These are phyloP conservation scores for Zosterops borbonicus DNA, from an alignment of 2,113 vertebrate species.

Conservation along the genomic window DNA sequence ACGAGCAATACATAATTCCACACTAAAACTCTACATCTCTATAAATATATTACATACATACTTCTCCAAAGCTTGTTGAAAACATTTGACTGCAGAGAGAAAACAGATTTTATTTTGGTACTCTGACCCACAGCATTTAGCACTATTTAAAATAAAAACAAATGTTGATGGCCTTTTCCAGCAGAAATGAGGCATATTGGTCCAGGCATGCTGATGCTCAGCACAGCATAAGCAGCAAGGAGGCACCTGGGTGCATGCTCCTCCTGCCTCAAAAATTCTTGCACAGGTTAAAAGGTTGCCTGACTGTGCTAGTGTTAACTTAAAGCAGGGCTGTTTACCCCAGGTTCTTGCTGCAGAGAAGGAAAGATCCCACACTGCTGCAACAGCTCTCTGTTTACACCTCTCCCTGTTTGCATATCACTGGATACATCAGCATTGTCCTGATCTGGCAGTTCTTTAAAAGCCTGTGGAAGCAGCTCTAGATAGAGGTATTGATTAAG, in stretches of 20 bases:
- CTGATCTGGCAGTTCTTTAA: slow-evolving; percentile 9
- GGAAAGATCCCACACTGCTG: background rate
- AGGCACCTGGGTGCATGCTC: background rate
- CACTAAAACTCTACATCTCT: background rate
- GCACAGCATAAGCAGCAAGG: background rate
- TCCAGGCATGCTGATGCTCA: background rate
- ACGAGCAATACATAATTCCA: background rate
- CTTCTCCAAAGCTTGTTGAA: background rate
- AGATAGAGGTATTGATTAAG: background rate
- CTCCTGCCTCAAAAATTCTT: background rate
- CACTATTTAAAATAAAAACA: background rate
- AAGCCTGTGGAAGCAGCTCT: background rate
- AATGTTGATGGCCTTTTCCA: background rate
- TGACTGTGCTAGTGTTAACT: background rate
- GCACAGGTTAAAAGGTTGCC: background rate
- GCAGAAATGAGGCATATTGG: background rate
- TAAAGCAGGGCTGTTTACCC: background rate
- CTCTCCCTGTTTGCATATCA: background rate
- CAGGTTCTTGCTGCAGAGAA: background rate
- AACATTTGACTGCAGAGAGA: background rate
- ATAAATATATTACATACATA: background rate
- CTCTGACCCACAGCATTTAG: background rate
- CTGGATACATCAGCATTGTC: background rate
- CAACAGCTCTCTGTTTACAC: background rate
- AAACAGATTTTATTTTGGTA: background rate